Evolutionary conservation across 1,140 invertebrate genomes (phyloP).

Genomic region (Cephus cinctus): DNA sequence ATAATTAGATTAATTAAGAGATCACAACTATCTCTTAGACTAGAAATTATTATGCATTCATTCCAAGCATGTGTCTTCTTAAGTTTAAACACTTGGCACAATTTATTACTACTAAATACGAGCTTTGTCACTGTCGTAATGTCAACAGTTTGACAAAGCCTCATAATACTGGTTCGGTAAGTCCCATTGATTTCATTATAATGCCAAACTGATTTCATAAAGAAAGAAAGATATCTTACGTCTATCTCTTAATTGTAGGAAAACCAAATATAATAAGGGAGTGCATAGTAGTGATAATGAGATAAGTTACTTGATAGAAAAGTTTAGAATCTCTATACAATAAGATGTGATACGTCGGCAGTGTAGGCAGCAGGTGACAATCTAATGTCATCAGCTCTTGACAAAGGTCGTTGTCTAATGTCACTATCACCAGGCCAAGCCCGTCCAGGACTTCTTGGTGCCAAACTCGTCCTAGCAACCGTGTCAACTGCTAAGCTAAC

Average conservation of each 20-base stretch:
- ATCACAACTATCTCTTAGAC: neutral
- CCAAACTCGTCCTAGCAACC: slow-evolving; percentile 44
- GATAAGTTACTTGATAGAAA: too few species aligned
- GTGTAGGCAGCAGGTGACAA: slow-evolving; percentile 40
- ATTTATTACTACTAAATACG: neutral
- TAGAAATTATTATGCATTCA: neutral
- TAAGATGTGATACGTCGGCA: slow-evolving; percentile 41
- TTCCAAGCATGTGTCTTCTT: neutral
- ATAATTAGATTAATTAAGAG: neutral
- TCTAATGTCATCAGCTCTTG: slow-evolving; percentile 34
- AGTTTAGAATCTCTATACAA: too few species aligned
- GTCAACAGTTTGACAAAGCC: neutral
- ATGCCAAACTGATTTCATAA: too few species aligned
- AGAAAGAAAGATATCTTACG: too few species aligned
- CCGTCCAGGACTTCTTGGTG: slow-evolving; percentile 54
- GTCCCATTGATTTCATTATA: neutral
- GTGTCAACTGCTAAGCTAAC: slow-evolving; percentile 75
- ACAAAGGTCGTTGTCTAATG: slow-evolving; percentile 35
- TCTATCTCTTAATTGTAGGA: too few species aligned
- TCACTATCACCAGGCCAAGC: slow-evolving; percentile 66
- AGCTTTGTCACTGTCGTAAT: neutral
- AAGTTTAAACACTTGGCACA: neutral
- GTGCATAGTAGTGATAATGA: too few species aligned
- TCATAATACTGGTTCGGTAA: slow-evolving; percentile 5
- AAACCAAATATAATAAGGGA: too few species aligned